These are phyloP conservation scores for Trichogramma evanescens DNA, from an alignment of 2,888 invertebrate genomes.

Conservation along the genomic window DNA sequence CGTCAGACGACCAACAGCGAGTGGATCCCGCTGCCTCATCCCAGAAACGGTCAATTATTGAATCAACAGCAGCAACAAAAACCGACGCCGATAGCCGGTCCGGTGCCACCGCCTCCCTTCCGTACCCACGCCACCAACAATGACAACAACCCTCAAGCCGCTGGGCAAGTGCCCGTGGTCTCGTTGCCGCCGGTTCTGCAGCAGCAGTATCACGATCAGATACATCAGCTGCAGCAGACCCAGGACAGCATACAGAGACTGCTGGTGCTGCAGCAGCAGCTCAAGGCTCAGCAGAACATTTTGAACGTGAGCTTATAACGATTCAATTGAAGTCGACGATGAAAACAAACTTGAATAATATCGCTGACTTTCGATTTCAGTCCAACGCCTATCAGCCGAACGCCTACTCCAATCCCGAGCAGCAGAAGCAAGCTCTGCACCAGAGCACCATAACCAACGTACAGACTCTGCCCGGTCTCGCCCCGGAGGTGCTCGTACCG, in stretches of 20 bases:
- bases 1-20: conserved; percentile 43
- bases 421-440: conserved; percentile 33
- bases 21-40: conserved; percentile 44
- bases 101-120: conserved; percentile 16
- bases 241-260: conserved; percentile 44
- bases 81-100: conserved; percentile 15
- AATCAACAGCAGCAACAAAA: conserved; percentile 13
- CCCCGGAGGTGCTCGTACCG: conserved; percentile 35
- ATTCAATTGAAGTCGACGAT: not conserved
- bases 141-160: conserved; percentile 13
- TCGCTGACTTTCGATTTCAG: conserved; percentile 21
- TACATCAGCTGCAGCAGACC: conserved; percentile 42
- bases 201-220: conserved; percentile 42
- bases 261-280: conserved; percentile 39
- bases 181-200: conserved; percentile 40
- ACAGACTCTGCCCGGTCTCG: conserved; percentile 29
- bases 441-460: conserved; percentile 30
- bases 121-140: conserved; percentile 6
- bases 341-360: not conserved
- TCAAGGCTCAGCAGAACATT: conserved; percentile 39
- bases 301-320: conserved; percentile 33
- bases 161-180: conserved; percentile 15
- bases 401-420: conserved; percentile 30
- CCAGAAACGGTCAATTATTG: conserved; percentile 26
- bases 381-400: conserved; percentile 36